phyloP scores from a whole-genome alignment of 2,797 vertebrate species.

The Eulemur rubriventer region DNA sequence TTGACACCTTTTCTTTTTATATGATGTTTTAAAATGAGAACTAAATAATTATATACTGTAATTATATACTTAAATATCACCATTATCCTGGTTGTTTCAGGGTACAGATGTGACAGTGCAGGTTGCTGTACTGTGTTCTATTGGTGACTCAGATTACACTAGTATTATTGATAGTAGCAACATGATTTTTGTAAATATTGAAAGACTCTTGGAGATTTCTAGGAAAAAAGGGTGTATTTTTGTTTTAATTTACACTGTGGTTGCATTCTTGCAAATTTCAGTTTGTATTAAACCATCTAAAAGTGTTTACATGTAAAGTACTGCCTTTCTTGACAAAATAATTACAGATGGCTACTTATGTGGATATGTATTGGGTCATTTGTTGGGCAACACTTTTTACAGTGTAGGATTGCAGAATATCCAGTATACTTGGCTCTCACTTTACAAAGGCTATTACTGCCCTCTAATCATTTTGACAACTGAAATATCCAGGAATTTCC shows the following conservation, averaged over 20 bases:
- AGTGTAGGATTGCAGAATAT: too few species aligned
- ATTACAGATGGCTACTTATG: background rate
- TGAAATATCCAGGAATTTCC: background rate
- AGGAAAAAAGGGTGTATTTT: background rate
- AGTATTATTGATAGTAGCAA: background rate
- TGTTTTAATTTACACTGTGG: background rate
- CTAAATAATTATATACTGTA: background rate
- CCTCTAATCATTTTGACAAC: background rate
- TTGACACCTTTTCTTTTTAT: background rate
- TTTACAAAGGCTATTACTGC: background rate
- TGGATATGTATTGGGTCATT: background rate
- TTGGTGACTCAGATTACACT: background rate
- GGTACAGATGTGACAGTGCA: background rate
- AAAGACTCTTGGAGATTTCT: background rate
- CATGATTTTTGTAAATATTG: background rate
- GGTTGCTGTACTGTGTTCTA: background rate
- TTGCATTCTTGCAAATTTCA: background rate
- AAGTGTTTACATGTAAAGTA: background rate
- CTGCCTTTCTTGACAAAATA: background rate
- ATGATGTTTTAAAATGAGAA: background rate
- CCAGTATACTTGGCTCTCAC: too few species aligned
- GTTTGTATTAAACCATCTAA: background rate
- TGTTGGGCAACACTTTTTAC: background rate
- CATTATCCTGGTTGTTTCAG: background rate
- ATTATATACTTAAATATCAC: background rate